Evolutionary conservation across 2,888 invertebrate species (phyloP), one percentile per base, ranked within the genome.

Genomic region (Drosophila birchii): DNA sequence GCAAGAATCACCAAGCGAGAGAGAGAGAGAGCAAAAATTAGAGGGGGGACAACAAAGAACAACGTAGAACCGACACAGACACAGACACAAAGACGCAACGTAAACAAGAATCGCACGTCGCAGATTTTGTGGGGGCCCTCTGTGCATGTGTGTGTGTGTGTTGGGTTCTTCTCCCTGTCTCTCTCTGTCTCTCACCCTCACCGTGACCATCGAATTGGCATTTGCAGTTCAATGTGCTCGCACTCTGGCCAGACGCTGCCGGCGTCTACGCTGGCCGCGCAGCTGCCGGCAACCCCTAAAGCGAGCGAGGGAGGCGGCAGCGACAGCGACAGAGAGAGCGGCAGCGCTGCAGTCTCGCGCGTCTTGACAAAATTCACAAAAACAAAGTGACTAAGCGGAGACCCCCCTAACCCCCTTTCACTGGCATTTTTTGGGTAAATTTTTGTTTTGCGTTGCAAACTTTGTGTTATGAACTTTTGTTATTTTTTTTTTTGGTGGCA

Each of bases 191-290:
- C 69, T 74, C 63, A 63, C 58, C 69, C 86, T 86, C 87, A 76
- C 85, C 85, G 58, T 86, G 86, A 86, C 87, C 86, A 83, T 86
- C 81, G 81, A 79, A 87, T 86, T 84, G 81, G 81, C 86, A 81
- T 81, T 87, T 87, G 83, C 86, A 87, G 86, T 86, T 86, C 86
- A 86, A 86, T 87, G 86, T 81, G 81, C 86, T 87, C 81, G 51
- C 67, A 61, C 83, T 68, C 80, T 78, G 61, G 83, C 69, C 41
- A 76, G 63, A 82, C 86, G 64, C 80, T 86, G 64, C 23, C 23
- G 57, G 14, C 45, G 63, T 49, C 36, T 43, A 43, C 36, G 69
- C 41, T 32, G 18, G 34, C 67, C 23, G 55, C 73, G 60, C 81
- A 75, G 79, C 79, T 66, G 75, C 81, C 81, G 84, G 81, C 84